These are phyloP conservation scores for Papilio xuthus DNA, from an alignment of 1,140 invertebrate species.

Conservation along the genomic window DNA sequence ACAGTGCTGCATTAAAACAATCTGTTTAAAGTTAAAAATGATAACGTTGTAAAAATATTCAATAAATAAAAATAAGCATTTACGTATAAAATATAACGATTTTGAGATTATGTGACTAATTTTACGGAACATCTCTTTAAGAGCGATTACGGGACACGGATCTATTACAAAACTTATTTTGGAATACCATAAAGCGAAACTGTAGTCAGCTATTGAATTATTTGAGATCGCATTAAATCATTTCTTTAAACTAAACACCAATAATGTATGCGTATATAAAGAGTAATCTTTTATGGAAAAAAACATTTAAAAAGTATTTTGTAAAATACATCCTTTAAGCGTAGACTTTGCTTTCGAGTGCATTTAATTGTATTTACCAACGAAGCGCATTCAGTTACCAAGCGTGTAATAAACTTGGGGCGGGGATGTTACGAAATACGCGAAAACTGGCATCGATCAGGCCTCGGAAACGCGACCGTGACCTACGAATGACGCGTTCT, in stretches of 20 bases:
- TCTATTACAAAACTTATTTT: too few relatives aligned
- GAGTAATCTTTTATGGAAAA: too few relatives aligned
- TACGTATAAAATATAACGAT: too few relatives aligned
- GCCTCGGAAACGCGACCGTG: slow-evolving; percentile 1
- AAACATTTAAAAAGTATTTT: not conserved
- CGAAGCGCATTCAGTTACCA: not conserved
- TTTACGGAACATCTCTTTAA: too few relatives aligned
- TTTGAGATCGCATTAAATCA: too few relatives aligned
- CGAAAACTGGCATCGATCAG: slow-evolving; percentile 19
- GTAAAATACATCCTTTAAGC: not conserved
- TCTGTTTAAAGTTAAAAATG: not conserved
- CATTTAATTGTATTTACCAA: slow-evolving; percentile 14
- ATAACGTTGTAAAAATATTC: not conserved
- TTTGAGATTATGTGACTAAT: too few relatives aligned
- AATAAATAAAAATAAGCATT: not conserved
- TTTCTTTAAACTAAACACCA: too few relatives aligned
- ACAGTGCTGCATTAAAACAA: not conserved
- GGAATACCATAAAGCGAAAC: too few relatives aligned
- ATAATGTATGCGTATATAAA: too few relatives aligned
- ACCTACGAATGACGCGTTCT: slow-evolving; percentile 5
- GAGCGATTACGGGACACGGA: too few relatives aligned
- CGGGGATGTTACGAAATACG: slow-evolving; percentile 11
- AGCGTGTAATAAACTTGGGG: not conserved
- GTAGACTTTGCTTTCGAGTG: not conserved
- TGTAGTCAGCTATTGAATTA: too few relatives aligned